These are phyloP conservation scores for Drosophila antonietae DNA, from an alignment of 2,888 invertebrate species.

Conservation along the genomic window DNA sequence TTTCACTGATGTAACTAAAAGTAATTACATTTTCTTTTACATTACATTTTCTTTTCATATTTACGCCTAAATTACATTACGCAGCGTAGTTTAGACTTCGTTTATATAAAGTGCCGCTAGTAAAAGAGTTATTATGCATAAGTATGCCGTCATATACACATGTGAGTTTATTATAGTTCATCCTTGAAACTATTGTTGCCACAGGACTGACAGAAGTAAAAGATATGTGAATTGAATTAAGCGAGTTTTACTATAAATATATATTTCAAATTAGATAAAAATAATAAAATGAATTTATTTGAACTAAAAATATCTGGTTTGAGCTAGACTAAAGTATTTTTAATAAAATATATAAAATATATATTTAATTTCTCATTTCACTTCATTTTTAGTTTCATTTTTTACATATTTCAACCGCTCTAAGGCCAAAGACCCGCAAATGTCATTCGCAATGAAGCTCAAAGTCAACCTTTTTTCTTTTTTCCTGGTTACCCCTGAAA, in stretches of 20 bases:
- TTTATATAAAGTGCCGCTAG: background rate
- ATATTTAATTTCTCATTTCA: background rate
- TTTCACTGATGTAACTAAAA: background rate
- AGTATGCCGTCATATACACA: background rate
- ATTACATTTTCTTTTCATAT: background rate
- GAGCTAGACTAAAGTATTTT: background rate
- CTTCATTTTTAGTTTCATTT: too few relatives aligned
- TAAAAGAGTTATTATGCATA: background rate
- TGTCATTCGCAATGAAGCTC: slow-evolving; percentile 1
- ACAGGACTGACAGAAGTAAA: background rate
- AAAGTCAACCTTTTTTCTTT: background rate
- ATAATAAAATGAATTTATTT: background rate
- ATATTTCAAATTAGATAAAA: too few relatives aligned
- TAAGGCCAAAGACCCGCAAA: background rate
- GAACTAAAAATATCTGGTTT: background rate
- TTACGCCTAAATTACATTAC: background rate
- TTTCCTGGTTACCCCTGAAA: background rate
- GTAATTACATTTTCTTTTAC: slow-evolving; percentile 2
- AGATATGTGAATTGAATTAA: slow-evolving; percentile 3
- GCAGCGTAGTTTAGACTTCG: slow-evolving; percentile 1
- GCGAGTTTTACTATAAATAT: too few relatives aligned
- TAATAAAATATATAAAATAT: background rate
- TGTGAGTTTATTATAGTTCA: background rate
- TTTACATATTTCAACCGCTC: background rate
- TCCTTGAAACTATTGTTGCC: background rate